Percentiles rank a stretch among this genome's conserved stretches.
Conservation (phyloP, 1,140 invertebrate genomes). For the Carcinoscorpius rotundicauda region DNA sequence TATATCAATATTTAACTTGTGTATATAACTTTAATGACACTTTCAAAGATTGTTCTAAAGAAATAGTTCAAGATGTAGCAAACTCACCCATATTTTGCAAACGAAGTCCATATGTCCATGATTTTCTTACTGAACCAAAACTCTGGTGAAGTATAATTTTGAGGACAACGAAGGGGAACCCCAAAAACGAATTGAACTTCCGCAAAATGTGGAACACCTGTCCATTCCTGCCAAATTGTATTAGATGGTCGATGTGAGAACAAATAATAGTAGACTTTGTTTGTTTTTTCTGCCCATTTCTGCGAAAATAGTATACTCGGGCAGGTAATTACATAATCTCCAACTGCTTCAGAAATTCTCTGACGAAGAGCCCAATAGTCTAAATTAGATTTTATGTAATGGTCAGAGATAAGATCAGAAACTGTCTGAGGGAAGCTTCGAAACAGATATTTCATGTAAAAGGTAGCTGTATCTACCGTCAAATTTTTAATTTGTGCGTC, state of each 20-base stretch:
- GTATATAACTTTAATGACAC: no score
- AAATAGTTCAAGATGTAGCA: no score
- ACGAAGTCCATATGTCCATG: conserved; percentile 20
- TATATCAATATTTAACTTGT: no score
- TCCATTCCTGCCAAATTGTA: conserved; percentile 6
- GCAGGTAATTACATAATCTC: conserved; percentile 17
- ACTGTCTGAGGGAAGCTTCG: background rate
- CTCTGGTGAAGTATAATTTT: conserved; percentile 14
- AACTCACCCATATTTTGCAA: conserved; percentile 20
- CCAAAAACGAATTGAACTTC: conserved; percentile 22
- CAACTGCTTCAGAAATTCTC: conserved; percentile 10
- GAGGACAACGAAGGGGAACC: conserved; percentile 9
- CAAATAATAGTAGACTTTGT: conserved; percentile 17
- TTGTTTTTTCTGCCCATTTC: conserved; percentile 4
- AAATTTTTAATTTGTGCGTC: background rate
- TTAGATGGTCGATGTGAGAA: conserved; percentile 16
- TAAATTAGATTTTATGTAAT: background rate
- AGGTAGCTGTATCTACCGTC: background rate
- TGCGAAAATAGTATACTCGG: conserved; percentile 15
- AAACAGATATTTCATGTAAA: conserved; percentile 1
- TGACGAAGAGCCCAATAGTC: conserved; percentile 1
- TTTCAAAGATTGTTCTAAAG: no score
- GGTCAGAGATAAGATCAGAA: conserved; percentile 1
- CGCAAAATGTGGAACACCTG: conserved; percentile 18
- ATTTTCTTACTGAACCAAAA: conserved; percentile 16